phyloP scores from a whole-genome alignment of 92 coral and sea anemone genomes.

The Phenganax stokvisi region DNA sequence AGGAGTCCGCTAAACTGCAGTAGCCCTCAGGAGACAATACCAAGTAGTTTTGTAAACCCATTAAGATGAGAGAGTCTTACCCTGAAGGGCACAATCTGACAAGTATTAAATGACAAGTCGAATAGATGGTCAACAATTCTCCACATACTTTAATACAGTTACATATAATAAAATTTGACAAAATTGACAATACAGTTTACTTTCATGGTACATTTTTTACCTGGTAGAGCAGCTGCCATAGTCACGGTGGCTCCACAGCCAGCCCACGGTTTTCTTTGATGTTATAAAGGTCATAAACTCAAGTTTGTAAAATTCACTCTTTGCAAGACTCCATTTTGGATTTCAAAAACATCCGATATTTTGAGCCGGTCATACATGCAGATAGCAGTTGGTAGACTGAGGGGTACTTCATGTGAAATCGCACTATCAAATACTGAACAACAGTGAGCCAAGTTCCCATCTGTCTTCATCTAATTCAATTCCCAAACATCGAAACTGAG shows the following conservation, averaged over 20 bases:
- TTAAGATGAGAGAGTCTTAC: no score
- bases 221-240: slow-evolving; percentile 5
- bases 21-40: no score
- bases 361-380: background rate
- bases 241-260: slow-evolving; percentile 5
- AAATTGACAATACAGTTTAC: background rate
- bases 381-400: background rate
- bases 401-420: background rate
- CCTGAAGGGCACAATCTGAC: background rate
- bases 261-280: background rate
- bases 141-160: background rate
- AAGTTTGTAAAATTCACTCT: background rate
- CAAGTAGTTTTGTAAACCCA: no score
- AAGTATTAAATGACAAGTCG: background rate
- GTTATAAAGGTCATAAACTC: background rate
- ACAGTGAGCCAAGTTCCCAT: no score
- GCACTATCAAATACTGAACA: no score
- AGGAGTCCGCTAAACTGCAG: no score
- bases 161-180: background rate
- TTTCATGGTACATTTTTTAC: background rate
- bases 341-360: background rate
- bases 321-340: background rate
- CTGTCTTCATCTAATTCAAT: no score
- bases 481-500: no score
- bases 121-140: slow-evolving; percentile 23